Evolutionary conservation across 37 sponge, comb jelly and placozoan species (phyloP).

Genomic region (Amphimedon queenslandica): DNA sequence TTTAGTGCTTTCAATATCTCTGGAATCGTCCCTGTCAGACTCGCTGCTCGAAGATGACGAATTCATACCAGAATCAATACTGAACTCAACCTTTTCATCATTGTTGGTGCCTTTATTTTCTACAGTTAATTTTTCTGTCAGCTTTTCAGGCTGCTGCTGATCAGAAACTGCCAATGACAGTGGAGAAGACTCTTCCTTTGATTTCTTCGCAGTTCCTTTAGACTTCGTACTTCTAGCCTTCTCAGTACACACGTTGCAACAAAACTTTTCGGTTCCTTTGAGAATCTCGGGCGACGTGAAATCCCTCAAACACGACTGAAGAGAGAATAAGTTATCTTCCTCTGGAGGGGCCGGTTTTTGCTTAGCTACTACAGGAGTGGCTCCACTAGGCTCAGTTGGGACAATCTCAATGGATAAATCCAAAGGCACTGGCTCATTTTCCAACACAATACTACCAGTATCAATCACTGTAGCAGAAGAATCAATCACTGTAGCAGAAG

Average conservation of each 20-base stretch:
- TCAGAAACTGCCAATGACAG: not conserved
- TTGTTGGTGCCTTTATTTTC: not conserved
- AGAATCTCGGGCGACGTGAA: slow-evolving; percentile 69
- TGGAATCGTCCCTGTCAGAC: not conserved
- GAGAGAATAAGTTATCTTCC: slow-evolving; percentile 5
- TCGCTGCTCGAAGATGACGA: not conserved
- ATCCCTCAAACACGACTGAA: slow-evolving; percentile 45
- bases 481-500: no score
- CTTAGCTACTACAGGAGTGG: not conserved
- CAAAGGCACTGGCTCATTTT: no score
- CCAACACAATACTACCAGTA: no score
- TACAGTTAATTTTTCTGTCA: not conserved
- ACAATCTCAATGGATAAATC: no score
- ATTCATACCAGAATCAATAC: not conserved
- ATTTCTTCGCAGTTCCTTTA: not conserved
- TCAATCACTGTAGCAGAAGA: no score
- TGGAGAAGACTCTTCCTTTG: not conserved
- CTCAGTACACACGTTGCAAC: slow-evolving; percentile 67
- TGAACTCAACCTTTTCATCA: not conserved
- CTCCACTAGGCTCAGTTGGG: no score
- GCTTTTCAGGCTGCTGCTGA: no score
- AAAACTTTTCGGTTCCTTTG: slow-evolving; percentile 71
- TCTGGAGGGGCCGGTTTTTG: not conserved
- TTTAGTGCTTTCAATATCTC: not conserved
- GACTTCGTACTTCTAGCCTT: not conserved